phyloP scores from a whole-genome alignment of 1,140 invertebrate genomes.

The Calycopis cecrops region DNA sequence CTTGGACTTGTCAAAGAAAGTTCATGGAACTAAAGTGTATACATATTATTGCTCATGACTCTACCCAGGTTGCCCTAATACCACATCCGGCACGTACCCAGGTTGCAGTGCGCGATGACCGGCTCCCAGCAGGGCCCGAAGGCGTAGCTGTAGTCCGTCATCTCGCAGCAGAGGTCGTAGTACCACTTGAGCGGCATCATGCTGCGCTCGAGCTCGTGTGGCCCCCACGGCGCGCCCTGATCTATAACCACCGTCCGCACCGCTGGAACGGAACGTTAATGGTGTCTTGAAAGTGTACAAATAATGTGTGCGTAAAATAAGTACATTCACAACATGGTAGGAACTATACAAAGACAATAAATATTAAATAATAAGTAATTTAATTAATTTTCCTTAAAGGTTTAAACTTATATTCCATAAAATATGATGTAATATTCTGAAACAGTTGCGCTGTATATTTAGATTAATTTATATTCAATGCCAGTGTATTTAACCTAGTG shows the following conservation, averaged over 20 bases:
- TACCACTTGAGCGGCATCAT: constrained; percentile 98
- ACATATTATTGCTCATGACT: no score
- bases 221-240: constrained; percentile 85
- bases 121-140: constrained; percentile 99
- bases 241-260: constrained; percentile 83
- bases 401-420: no score
- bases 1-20: no score
- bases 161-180: constrained; percentile 97
- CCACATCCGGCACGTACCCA: constrained; percentile 76
- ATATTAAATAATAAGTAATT: not conserved
- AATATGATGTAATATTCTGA: no score
- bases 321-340: not conserved
- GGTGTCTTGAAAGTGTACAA: no score
- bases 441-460: no score
- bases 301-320: no score
- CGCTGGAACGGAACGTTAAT: constrained; percentile 66
- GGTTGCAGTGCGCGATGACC: constrained; percentile 95
- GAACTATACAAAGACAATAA: not conserved
- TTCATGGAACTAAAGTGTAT: no score
- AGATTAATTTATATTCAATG: no score
- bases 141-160: constrained; percentile 90
- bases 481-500: no score
- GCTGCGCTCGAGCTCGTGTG: constrained; percentile 84
- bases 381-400: not conserved
- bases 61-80: not conserved